Conservation (phyloP, 2,888 invertebrate species). For the Dendrolimus pini region DNA sequence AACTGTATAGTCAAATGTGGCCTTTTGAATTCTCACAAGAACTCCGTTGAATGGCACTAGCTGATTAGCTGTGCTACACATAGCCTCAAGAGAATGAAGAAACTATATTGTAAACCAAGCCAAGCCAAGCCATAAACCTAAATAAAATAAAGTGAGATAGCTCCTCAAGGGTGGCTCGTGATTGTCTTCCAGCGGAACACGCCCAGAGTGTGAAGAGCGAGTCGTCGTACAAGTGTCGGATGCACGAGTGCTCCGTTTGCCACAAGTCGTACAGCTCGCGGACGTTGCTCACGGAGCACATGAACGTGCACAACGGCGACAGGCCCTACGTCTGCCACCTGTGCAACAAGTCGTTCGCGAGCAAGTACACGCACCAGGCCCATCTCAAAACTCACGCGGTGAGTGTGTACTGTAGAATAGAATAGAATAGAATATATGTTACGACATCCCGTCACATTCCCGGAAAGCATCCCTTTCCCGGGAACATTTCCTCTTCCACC, state of each 20-base stretch:
- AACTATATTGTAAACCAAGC: no score
- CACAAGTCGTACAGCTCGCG: constrained; percentile 82
- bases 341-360: constrained; percentile 86
- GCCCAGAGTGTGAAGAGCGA: constrained; percentile 13
- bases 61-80: no score
- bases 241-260: constrained; percentile 80
- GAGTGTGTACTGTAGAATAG: constrained; percentile 16
- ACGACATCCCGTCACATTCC: no score
- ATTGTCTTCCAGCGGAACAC: constrained; percentile 32
- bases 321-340: constrained; percentile 80
- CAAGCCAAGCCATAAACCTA: no score
- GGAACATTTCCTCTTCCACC: no score
- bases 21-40: no score
- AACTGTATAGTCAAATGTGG: no score
- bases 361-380: constrained; percentile 86
- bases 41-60: no score
- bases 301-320: constrained; percentile 81
- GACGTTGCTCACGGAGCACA: constrained; percentile 83
- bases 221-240: constrained; percentile 43
- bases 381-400: constrained; percentile 84
- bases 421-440: no score
- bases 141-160: no score
- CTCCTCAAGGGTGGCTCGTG: background rate
- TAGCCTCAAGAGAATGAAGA: no score
- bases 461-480: no score